phyloP scores from a whole-genome alignment of 2,888 invertebrate species.

The Caradrina clavipalpis region DNA sequence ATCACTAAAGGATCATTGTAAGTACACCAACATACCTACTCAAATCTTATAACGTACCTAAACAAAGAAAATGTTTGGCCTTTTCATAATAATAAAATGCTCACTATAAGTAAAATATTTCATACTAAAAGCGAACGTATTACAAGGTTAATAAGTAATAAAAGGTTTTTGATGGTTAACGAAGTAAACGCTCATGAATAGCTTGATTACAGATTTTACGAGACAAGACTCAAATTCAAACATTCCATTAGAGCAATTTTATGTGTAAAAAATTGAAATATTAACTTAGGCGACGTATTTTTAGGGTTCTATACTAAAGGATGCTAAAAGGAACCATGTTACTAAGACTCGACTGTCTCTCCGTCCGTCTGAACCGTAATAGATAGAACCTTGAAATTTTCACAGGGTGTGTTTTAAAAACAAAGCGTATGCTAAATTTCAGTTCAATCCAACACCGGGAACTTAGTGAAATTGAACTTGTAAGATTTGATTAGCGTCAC shows the following conservation, averaged over 20 bases:
- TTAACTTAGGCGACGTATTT: background rate
- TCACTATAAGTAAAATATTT: constrained; percentile 26
- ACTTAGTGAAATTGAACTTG: no score
- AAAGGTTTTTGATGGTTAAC: constrained; percentile 46
- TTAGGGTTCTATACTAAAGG: no score
- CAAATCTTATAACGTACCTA: no score
- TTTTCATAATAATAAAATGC: background rate
- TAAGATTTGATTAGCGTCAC: no score
- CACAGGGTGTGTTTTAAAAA: no score
- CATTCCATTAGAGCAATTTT: constrained; percentile 31
- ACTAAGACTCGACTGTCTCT: no score
- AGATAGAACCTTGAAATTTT: no score
- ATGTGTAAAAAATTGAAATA: constrained; percentile 10
- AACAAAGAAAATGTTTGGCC: background rate
- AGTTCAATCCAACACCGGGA: no score
- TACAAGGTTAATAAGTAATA: constrained; percentile 38
- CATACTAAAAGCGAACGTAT: constrained; percentile 16
- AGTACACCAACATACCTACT: background rate
- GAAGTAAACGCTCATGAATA: constrained; percentile 41
- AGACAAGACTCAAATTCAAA: constrained; percentile 44
- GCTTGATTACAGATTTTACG: constrained; percentile 43
- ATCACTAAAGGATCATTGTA: background rate
- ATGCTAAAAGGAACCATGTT: no score
- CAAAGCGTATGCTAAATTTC: no score
- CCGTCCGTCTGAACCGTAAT: no score